A percentile compares a stretch with the other conserved stretches of the same genome.
Evolutionary conservation across 2,888 invertebrate genomes (phyloP).

Genomic region (Pyrgus malvae): DNA sequence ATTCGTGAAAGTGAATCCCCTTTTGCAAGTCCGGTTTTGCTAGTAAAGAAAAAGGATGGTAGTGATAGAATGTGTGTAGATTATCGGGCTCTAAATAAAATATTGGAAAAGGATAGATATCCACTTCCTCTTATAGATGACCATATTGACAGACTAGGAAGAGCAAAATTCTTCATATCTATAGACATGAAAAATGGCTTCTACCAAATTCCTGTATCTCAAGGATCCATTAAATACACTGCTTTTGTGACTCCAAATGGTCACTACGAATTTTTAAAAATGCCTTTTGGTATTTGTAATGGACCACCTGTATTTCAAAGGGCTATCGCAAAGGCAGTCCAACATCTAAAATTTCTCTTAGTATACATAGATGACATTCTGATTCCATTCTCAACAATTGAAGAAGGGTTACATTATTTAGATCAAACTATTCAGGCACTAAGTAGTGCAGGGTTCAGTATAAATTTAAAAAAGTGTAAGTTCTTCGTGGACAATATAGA

Average conservation of each 20-base stretch:
- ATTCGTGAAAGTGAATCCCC: constrained; percentile 31
- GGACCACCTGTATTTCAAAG: constrained; percentile 35
- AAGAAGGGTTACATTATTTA: background rate
- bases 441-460: background rate
- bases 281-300: constrained; percentile 37
- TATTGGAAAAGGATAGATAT: constrained; percentile 32
- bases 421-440: background rate
- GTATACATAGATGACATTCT: constrained; percentile 35
- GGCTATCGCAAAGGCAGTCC: constrained; percentile 31
- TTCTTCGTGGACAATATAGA: background rate
- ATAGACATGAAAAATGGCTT: constrained; percentile 34
- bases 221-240: constrained; percentile 30
- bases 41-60: constrained; percentile 35
- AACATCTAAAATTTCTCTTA: constrained; percentile 30
- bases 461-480: background rate
- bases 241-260: constrained; percentile 32
- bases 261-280: constrained; percentile 33
- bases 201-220: constrained; percentile 28
- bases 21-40: constrained; percentile 34
- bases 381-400: constrained; percentile 25
- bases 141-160: too few relatives aligned
- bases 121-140: constrained; percentile 36
- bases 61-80: constrained; percentile 34
- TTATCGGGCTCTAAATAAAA: constrained; percentile 33
- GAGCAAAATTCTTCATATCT: constrained; percentile 30